Base-by-base conservation (phyloP, 2,113 vertebrate genomes). In the Takifugu flavidus region DNA sequence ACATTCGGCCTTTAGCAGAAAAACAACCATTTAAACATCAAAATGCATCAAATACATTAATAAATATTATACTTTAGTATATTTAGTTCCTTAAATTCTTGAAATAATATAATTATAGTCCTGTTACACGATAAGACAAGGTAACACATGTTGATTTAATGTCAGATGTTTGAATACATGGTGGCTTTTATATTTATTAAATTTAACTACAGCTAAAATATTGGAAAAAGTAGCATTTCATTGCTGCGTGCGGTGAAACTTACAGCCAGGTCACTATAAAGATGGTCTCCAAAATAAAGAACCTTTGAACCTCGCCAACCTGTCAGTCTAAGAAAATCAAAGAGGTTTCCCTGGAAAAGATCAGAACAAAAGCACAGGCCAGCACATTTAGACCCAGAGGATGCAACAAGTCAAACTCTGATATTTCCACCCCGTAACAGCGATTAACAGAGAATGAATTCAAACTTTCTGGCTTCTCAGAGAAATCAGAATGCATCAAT, bases 271-370 rank as follows among this genome's bases (percentile, higher is more conserved):
- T 98, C 96, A 0, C 96, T 98, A 79, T 98, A 98, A 45, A 98
- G 93, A 82, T 98, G 96, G 74, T 98, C 96, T 25, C 96, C 96
- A 3, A 98, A 98, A 84, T 98, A 98, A n/a, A 98, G 93, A 52
- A 98, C 96, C 0, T 90, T 95, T 51, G 95, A 95, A 0, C 96
- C 96, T 12, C 93, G 88, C 96, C 96, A 98, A 26, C 95, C 94
- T 0, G 95, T 98, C 85, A 98, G 89, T 68, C 92, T 88, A 51
- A 98, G 88, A 64, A 98, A 98, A 70, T 98, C 96, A 61, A 94
- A 94, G 59, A 98, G 88, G 75, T 98, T 98, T 51, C 96, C 96
- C 96, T 98, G 86, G 60, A 86, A 82, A 12, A 73, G 6, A 62
- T 70, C 13, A n/a, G n/a, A 6, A 50, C 13, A 60, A 10, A 57